Evolutionary conservation across 2,113 vertebrate genomes (phyloP).

Genomic region (Perccottus glenii): DNA sequence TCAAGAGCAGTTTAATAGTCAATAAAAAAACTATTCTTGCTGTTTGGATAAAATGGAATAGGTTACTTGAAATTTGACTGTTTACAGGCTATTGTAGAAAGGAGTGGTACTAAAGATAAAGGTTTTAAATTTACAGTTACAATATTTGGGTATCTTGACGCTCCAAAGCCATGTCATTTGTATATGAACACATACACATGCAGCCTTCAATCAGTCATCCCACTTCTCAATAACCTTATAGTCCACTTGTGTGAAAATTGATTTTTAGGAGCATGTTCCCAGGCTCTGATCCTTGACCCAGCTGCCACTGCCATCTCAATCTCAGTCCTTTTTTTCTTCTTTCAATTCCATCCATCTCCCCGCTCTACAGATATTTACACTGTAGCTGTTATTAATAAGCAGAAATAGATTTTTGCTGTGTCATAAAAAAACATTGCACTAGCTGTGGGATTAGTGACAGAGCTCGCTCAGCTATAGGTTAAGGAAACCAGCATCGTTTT

Average conservation of each 20-base stretch:
- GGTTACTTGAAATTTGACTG: too few species aligned
- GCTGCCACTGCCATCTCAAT: constrained; percentile 44
- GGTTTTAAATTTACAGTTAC: too few species aligned
- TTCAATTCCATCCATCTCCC: constrained; percentile 56
- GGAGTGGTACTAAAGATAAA: neutral
- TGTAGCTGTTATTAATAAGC: constrained; percentile 86
- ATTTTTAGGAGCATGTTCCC: constrained; percentile 84
- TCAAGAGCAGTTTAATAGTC: too few species aligned
- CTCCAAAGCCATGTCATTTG: constrained; percentile 22
- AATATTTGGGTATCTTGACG: too few species aligned
- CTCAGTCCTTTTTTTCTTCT: constrained; percentile 42
- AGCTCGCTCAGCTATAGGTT: constrained; percentile 14
- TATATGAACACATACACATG: constrained; percentile 18
- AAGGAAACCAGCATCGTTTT: constrained; percentile 6
- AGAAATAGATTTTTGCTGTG: constrained; percentile 83
- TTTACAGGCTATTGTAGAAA: too few species aligned
- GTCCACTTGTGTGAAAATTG: constrained; percentile 95
- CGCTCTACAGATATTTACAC: constrained; percentile 84
- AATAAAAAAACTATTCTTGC: too few species aligned
- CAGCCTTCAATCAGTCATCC: constrained; percentile 73
- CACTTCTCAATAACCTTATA: constrained; percentile 88
- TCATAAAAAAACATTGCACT: constrained; percentile 78
- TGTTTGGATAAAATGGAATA: too few species aligned
- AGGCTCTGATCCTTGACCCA: constrained; percentile 47
- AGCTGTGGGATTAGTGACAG: constrained; percentile 18